These are phyloP conservation scores for Periophthalmodon schlosseri DNA, from an alignment of 2,113 vertebrate species.

Conservation along the genomic window DNA sequence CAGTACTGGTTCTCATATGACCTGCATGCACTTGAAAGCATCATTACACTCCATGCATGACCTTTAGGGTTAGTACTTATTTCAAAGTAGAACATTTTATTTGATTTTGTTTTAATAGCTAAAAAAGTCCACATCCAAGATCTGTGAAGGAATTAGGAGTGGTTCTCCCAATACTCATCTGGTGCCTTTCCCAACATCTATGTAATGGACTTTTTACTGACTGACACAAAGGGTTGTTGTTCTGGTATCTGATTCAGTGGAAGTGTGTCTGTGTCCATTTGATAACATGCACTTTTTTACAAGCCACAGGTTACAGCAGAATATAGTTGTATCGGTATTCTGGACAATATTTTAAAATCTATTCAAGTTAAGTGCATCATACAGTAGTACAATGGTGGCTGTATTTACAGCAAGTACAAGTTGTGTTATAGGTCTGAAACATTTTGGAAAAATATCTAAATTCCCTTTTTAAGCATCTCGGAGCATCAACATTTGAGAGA, in stretches of 20 bases:
- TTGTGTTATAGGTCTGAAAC: no score
- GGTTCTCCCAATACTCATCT: not conserved
- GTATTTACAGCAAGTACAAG: no score
- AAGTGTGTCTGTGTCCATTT: conserved; percentile 22
- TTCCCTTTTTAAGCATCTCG: no score
- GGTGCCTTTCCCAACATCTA: not conserved
- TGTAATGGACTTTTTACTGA: not conserved
- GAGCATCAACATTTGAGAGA: no score
- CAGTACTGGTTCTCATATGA: not conserved
- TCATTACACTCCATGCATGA: not conserved
- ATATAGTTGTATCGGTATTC: not conserved
- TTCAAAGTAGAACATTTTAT: not conserved
- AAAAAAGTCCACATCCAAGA: no score
- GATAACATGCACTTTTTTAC: conserved; percentile 57
- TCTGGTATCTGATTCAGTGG: conserved; percentile 31
- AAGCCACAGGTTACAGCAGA: conserved; percentile 8
- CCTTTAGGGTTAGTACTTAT: not conserved
- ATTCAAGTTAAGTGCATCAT: no score
- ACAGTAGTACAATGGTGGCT: no score
- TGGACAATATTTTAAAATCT: no score
- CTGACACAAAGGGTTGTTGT: conserved; percentile 40
- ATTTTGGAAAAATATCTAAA: no score
- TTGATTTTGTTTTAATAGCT: not conserved
- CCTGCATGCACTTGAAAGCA: not conserved
- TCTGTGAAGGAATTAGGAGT: not conserved